Conservation (phyloP, 2,113 vertebrate species). For the Callorhinus ursinus region DNA sequence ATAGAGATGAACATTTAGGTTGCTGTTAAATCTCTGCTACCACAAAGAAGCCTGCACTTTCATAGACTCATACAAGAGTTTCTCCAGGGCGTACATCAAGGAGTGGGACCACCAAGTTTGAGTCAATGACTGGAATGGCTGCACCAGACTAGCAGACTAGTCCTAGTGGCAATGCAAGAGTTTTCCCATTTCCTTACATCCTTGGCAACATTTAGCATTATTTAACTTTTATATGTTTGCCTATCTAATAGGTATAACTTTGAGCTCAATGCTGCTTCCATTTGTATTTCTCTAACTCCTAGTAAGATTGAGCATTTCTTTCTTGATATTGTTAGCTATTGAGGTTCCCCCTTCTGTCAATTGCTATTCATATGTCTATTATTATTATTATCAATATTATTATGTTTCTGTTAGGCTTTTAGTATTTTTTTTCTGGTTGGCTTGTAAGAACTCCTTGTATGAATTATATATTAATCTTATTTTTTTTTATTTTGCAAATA, state of each 20-base stretch:
- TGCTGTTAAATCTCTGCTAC: not conserved
- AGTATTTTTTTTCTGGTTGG: constrained; percentile 53
- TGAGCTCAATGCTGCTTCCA: not conserved
- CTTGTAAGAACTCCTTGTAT: constrained; percentile 42
- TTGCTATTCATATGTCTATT: constrained; percentile 11
- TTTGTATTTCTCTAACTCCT: not conserved
- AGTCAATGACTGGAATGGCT: not conserved
- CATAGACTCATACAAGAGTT: no score
- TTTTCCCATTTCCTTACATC: not conserved
- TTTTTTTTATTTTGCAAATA: constrained; percentile 62
- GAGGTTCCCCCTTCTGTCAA: not conserved
- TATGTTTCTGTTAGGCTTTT: constrained; percentile 40
- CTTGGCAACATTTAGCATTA: not conserved
- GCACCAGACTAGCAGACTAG: no score
- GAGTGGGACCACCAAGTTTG: not conserved
- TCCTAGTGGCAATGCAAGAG: no score
- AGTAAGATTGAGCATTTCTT: not conserved
- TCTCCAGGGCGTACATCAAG: not conserved
- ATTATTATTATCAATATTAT: not conserved
- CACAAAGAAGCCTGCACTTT: not conserved
- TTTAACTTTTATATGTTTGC: not conserved
- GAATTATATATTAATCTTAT: constrained; percentile 45
- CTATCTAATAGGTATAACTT: not conserved
- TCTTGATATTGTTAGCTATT: not conserved
- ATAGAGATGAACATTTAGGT: not conserved